Evolutionary conservation across 2,113 vertebrate species (phyloP).

Genomic region (Galbula dea): DNA sequence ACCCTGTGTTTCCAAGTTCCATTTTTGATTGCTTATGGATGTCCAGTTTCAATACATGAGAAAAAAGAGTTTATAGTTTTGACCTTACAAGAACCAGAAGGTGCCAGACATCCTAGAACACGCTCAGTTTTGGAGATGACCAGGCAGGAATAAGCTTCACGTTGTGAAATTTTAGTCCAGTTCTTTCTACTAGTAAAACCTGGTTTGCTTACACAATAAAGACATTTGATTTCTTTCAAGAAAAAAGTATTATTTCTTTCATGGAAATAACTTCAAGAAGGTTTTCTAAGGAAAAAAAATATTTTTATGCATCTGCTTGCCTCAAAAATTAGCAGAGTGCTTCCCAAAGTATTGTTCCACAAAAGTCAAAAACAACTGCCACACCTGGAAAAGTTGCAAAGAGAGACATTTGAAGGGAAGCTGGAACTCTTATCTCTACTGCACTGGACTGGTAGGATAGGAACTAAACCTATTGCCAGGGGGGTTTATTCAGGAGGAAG

Average conservation of each 20-base stretch:
- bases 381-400: neutral
- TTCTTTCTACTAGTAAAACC: neutral
- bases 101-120: neutral
- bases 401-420: neutral
- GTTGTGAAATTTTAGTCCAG: neutral
- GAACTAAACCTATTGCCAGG: neutral
- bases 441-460: neutral
- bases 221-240: neutral
- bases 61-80: neutral
- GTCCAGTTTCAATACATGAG: neutral
- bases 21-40: neutral
- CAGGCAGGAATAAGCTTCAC: neutral
- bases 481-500: neutral
- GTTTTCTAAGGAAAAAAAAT: neutral
- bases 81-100: neutral
- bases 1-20: neutral
- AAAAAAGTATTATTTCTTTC: neutral
- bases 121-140: neutral
- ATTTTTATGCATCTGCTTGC: neutral
- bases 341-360: neutral
- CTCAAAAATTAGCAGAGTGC: neutral
- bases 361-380: neutral
- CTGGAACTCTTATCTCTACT: neutral
- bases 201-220: neutral
- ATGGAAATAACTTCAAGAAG: neutral